A percentile compares a stretch with the other conserved stretches of the same genome.
Evolutionary conservation across 2,797 vertebrate species (phyloP).

Genomic region (Pteropus rufus): DNA sequence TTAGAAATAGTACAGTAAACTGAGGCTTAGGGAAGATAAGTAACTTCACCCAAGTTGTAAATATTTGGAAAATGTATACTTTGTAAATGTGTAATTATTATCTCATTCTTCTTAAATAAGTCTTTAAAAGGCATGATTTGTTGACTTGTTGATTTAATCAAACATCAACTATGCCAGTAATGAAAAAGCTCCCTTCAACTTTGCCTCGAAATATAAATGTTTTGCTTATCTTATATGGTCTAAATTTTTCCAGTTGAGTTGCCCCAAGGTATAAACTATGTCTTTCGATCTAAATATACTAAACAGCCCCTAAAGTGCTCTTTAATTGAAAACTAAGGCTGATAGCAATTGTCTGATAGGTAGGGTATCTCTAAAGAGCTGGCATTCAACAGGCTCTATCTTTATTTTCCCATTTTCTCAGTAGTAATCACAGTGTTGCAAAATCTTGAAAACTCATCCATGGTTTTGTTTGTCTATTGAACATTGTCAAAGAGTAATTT

Average conservation of each 20-base stretch:
- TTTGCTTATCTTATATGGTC: background rate
- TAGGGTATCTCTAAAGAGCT: background rate
- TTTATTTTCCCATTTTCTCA: background rate
- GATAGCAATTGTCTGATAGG: background rate
- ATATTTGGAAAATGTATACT: background rate
- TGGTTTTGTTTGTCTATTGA: background rate
- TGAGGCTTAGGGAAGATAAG: background rate
- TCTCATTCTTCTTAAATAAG: background rate
- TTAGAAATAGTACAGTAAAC: background rate
- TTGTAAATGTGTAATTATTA: background rate
- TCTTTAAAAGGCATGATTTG: background rate
- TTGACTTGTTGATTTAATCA: background rate
- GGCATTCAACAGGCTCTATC: background rate
- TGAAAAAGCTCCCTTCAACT: background rate
- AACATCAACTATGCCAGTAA: background rate
- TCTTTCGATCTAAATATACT: conserved; percentile 6
- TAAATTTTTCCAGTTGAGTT: background rate
- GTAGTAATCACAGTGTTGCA: background rate
- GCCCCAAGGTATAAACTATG: background rate
- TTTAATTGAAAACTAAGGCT: conserved; percentile 23
- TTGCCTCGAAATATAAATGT: conserved; percentile 7
- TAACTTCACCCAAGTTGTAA: background rate
- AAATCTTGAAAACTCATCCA: background rate
- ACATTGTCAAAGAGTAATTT: background rate
- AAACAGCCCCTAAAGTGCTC: background rate